Evolutionary conservation across 2,888 invertebrate species (phyloP).

Genomic region (Timema podura): DNA sequence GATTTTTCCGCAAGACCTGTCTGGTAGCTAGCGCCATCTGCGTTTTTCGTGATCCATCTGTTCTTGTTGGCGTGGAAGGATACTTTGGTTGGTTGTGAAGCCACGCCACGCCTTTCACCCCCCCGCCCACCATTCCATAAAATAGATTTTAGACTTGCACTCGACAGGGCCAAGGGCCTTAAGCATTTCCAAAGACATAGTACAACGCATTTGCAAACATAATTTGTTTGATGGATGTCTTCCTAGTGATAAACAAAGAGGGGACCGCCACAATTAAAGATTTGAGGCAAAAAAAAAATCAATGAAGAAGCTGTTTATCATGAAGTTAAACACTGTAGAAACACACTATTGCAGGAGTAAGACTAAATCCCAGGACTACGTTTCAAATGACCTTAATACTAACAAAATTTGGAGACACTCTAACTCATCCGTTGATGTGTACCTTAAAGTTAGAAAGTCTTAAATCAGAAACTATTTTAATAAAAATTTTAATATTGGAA

Average conservation of each 20-base stretch:
- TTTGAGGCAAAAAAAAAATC: conserved; percentile 5
- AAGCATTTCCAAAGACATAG: not conserved
- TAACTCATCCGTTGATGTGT: not conserved
- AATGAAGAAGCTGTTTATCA: not conserved
- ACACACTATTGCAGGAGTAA: not conserved
- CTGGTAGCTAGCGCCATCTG: too few relatives aligned
- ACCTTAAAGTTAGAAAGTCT: conserved; percentile 5
- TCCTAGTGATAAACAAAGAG: not conserved
- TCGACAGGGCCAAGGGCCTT: too few relatives aligned
- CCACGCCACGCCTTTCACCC: too few relatives aligned
- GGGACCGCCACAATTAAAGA: not conserved
- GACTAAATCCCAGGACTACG: not conserved
- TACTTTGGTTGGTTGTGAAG: too few relatives aligned
- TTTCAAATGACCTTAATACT: not conserved
- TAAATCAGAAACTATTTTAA: not conserved
- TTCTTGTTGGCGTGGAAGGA: too few relatives aligned
- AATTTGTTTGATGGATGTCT: not conserved
- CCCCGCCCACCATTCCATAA: too few relatives aligned
- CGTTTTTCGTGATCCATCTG: too few relatives aligned
- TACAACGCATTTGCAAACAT: not conserved
- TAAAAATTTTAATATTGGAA: not conserved
- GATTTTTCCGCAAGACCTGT: too few relatives aligned
- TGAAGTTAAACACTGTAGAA: not conserved
- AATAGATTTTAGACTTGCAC: too few relatives aligned
- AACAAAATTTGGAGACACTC: not conserved